Conservation (phyloP, 2,113 vertebrate genomes). For the Siniperca chuatsi region DNA sequence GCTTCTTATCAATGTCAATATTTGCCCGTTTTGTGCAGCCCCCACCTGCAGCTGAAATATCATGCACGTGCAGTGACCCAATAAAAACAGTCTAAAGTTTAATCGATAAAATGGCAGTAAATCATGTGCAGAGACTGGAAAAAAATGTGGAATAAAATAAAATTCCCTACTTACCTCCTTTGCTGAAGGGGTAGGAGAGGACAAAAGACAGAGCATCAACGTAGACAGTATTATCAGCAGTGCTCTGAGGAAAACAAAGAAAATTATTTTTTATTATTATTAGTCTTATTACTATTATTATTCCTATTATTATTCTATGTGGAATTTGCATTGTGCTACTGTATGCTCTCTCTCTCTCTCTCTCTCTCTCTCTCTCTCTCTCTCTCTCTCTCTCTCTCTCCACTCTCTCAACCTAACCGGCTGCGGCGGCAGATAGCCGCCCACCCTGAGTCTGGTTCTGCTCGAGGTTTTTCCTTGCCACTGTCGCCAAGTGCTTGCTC, state of each 20-base stretch:
- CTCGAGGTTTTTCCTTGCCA: too few species aligned
- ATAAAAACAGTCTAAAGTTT: slow-evolving; percentile 21
- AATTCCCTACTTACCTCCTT: slow-evolving; percentile 56
- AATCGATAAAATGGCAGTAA: background rate
- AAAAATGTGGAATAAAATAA: background rate
- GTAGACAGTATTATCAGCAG: slow-evolving; percentile 36
- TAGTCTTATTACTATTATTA: too few species aligned
- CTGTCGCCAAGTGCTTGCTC: too few species aligned
- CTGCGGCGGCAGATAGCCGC: too few species aligned
- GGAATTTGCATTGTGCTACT: too few species aligned
- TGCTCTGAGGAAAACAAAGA: slow-evolving; percentile 64
- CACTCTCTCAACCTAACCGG: too few species aligned
- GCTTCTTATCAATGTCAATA: slow-evolving; percentile 18
- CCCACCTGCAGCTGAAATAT: background rate
- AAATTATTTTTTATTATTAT: background rate
- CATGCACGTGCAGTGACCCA: background rate
- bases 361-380: too few species aligned
- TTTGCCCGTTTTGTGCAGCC: slow-evolving; percentile 17
- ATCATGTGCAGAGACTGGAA: background rate
- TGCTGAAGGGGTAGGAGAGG: slow-evolving; percentile 61
- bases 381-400: too few species aligned
- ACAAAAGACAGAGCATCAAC: slow-evolving; percentile 54
- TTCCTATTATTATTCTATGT: too few species aligned
- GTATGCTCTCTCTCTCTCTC: too few species aligned
- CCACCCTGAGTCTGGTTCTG: too few species aligned